Evolutionary conservation across 2,888 invertebrate genomes (phyloP).

Genomic region (Caradrina kadenii): DNA sequence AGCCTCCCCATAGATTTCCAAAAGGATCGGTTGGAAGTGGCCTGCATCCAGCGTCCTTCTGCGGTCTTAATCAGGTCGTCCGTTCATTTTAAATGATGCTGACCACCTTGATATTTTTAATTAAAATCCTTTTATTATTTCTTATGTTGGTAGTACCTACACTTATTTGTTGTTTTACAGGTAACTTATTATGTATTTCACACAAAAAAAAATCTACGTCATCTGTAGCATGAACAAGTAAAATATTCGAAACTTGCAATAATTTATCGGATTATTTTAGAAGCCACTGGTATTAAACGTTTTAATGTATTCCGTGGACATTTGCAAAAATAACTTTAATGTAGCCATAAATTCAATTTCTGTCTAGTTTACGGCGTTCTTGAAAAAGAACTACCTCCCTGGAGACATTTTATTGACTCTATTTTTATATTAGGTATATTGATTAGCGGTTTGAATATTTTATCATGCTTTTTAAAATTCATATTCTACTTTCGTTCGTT

Average conservation of each 20-base stretch:
- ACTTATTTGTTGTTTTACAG: no score
- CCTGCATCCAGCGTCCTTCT: no score
- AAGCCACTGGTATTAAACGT: constrained; percentile 37
- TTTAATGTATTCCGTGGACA: constrained; percentile 33
- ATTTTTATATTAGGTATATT: constrained; percentile 31
- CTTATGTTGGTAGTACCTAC: no score
- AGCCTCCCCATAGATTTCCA: no score
- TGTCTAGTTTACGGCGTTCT: constrained; percentile 46
- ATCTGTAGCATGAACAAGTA: background rate
- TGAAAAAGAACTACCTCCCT: constrained; percentile 37
- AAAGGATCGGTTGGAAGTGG: no score
- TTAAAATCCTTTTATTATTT: no score
- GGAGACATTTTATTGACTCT: constrained; percentile 29
- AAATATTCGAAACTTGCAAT: constrained; percentile 14
- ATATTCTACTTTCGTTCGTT: no score
- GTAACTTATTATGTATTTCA: no score
- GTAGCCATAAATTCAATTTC: constrained; percentile 50
- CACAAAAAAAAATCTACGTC: background rate
- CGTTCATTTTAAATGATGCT: no score
- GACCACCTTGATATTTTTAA: no score
- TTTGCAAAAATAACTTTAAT: constrained; percentile 56
- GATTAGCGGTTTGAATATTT: constrained; percentile 28
- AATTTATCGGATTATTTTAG: constrained; percentile 32
- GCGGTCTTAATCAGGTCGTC: no score
- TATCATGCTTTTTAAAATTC: background rate